phyloP scores from a whole-genome alignment of 2,113 vertebrate species.

The Tragelaphus scriptus region DNA sequence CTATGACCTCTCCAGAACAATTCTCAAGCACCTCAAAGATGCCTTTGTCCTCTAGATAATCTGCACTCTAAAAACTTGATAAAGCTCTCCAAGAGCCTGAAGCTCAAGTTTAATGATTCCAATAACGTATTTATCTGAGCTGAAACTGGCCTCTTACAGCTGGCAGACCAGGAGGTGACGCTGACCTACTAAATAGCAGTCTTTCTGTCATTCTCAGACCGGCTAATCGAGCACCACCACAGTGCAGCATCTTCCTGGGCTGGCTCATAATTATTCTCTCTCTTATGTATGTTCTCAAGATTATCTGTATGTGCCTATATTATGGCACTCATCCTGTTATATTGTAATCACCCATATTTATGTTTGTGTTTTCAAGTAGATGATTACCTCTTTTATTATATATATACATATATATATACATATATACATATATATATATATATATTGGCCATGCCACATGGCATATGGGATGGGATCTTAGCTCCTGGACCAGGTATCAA shows the following conservation, averaged over 20 bases:
- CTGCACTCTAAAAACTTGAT: not conserved
- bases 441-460: not conserved
- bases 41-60: constrained; percentile 31
- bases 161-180: not conserved
- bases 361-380: not conserved
- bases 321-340: not conserved
- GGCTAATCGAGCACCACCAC: not conserved
- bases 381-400: not conserved
- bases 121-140: not conserved
- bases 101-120: not conserved
- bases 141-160: not conserved
- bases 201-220: not conserved
- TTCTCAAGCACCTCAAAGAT: not conserved
- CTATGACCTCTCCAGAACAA: constrained; percentile 2
- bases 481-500: not conserved
- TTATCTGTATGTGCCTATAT: not conserved
- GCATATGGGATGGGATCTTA: not conserved
- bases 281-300: not conserved
- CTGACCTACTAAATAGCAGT: not conserved
- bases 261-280: not conserved
- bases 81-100: not conserved
- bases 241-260: not conserved
- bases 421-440: too few species aligned
- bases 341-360: not conserved
- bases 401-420: too few species aligned